Base-by-base conservation (phyloP, 2,797 vertebrate species). In the Liasis olivaceus region DNA sequence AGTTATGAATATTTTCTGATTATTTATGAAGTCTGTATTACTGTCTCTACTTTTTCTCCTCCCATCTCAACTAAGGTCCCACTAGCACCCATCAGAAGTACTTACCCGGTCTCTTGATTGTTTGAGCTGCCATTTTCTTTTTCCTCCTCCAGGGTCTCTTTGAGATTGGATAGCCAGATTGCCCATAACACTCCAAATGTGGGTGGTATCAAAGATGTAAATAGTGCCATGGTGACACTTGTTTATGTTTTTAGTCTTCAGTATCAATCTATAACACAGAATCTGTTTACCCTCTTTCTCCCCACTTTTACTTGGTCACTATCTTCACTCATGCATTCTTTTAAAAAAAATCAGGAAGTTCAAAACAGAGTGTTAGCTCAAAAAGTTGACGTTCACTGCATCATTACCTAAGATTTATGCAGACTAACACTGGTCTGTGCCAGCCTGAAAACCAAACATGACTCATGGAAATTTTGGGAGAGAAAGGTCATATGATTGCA, bases 341-440 rank as follows among this genome's bases (percentile, higher is more conserved):
- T 59, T 86, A 24, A 93, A 90, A 60, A 89, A 91, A 72, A 87
- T 89, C 89, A 85, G 94, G 91, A 91, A 96, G 92, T 95, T 90
- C 72, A 92, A 95, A 92, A 94, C n/a, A 69, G 94, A 95, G 90
- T 94, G 92, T 91, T 26, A 20, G 95, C 95, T 95, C 96, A 94
- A 69, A 77, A 93, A 69, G 91, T 56, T 93, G 90, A 89, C 72
- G 91, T 93, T 94, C 92, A 93, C 90, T 94, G 94, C 93, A 28
- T 42, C 15, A 12, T 85, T 94, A 58, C 85, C 90, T 64, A 1
- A 89, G 89, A 85, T 93, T 91, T 96, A 93, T 0, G 0, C 2
- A 94, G 85, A 26, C 0, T 5, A 90, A 63, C 88, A 1, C 47
- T 47, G 93, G 90, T 85, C 91, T 91, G 90, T 42, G 13, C 64